A percentile compares a stretch with the other conserved stretches of the same genome.
Evolutionary conservation across 2,888 invertebrate species (phyloP).

Genomic region (Spilarctia lutea): DNA sequence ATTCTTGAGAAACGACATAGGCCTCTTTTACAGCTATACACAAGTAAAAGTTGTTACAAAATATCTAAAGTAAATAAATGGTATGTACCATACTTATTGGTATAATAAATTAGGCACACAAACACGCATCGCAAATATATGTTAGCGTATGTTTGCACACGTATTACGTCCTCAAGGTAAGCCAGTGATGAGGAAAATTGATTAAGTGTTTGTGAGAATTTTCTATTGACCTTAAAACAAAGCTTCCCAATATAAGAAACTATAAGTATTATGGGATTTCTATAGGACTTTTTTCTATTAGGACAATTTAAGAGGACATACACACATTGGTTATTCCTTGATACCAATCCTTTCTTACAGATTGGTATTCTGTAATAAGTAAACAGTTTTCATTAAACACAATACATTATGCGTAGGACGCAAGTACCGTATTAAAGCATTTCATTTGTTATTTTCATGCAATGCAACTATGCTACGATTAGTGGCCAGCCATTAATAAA

Average conservation of each 20-base stretch:
- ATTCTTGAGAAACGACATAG: too few species aligned
- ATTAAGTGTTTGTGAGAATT: constrained; percentile 26
- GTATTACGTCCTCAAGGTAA: constrained; percentile 47
- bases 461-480: constrained; percentile 9
- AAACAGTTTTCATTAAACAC: background rate
- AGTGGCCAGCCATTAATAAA: constrained; percentile 16
- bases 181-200: constrained; percentile 36
- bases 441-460: constrained; percentile 3
- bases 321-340: too few species aligned
- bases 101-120: constrained; percentile 20
- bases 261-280: background rate
- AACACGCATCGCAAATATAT: constrained; percentile 26
- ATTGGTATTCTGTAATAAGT: background rate
- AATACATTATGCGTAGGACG: constrained; percentile 5
- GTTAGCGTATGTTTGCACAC: constrained; percentile 47
- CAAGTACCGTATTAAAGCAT: constrained; percentile 2
- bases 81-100: constrained; percentile 15
- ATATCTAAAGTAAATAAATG: constrained; percentile 24
- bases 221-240: constrained; percentile 1
- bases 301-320: background rate
- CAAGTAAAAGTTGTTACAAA: constrained; percentile 8
- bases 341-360: background rate
- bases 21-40: too few species aligned
- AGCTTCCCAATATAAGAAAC: background rate
- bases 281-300: background rate